Base-by-base conservation (phyloP, 2,888 invertebrate genomes). In the Frankliniella fusca region DNA sequence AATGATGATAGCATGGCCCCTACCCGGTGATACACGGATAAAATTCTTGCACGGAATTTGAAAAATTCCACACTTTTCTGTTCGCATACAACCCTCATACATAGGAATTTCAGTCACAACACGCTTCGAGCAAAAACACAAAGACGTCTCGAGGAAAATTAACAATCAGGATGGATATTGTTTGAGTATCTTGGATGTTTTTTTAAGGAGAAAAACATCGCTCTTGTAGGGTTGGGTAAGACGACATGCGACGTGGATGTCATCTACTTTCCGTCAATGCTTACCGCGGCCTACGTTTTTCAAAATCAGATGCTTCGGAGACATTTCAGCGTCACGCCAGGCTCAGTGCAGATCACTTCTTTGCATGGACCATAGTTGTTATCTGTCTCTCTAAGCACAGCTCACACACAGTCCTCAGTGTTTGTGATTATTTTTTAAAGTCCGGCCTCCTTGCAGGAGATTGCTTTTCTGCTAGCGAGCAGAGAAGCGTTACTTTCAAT, bases 161-260 rank as follows among this genome's bases (percentile, higher is more conserved):
- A 38, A 38, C 38, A 38, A 2, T 61, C 10, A 61, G 61, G 15
- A n/a, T n/a, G 20, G 61, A 18, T 20, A 15, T 61, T 12, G 18
- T 61, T 61, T 12, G 18, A 18, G 18, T 12, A 12, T 76, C 70
- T 76, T 76, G 5, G 27, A 27, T 76, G 70, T 7, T 27, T 23
- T 23, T 70, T 70, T n/a, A 11, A n/a, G 54, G 15, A 54, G 54
- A 54, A 54, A 54, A 54, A 54, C 15, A 76, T 27, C 27, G 70
- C 38, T 38, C 38, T 38, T 38, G 38, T 38, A 61, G 70, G 70
- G 70, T 76, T 76, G 70, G 27, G 70, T 27, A 76, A 76, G 70
- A 76, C 70, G 70, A 27, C 70, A 76, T 76, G 70, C 70, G 70
- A 76, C 70, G 70, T 76, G 70, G 70, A 76, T 76, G 70, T 76